Percentiles rank a stretch among this genome's conserved stretches.
phyloP scores from a whole-genome alignment of 2,113 vertebrate genomes.

The Leptodactylus fuscus region DNA sequence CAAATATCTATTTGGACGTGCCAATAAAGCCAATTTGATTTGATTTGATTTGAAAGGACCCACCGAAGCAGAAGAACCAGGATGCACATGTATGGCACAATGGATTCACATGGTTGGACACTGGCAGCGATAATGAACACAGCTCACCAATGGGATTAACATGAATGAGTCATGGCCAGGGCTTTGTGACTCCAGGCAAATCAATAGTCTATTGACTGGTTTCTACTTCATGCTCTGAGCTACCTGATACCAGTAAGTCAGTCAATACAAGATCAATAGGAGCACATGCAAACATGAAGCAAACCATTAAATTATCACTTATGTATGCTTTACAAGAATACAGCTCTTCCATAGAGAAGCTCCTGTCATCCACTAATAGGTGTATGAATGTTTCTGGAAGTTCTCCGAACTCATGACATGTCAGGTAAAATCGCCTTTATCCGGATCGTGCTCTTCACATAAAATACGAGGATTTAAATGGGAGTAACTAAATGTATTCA shows the following conservation, averaged over 20 bases:
- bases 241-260: neutral
- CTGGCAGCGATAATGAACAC: neutral
- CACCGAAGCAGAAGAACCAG: too few species aligned
- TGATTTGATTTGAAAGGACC: too few species aligned
- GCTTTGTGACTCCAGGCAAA: neutral
- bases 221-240: neutral
- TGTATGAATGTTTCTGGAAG: neutral
- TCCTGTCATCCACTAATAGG: neutral
- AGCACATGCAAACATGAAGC: neutral
- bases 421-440: neutral
- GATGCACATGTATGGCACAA: neutral
- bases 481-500: conserved; percentile 12
- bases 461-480: conserved; percentile 23
- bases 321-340: neutral
- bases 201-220: neutral
- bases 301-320: neutral
- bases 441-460: neutral
- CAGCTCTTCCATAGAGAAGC: neutral
- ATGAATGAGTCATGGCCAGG: neutral
- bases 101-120: neutral
- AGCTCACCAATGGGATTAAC: neutral
- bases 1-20: too few species aligned
- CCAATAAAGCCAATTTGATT: too few species aligned
- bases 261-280: neutral
- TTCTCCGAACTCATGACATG: neutral